A percentile compares a stretch with the other conserved stretches of the same genome.
Evolutionary conservation across 2,797 vertebrate genomes (phyloP).

Genomic region (Antrozous pallidus): DNA sequence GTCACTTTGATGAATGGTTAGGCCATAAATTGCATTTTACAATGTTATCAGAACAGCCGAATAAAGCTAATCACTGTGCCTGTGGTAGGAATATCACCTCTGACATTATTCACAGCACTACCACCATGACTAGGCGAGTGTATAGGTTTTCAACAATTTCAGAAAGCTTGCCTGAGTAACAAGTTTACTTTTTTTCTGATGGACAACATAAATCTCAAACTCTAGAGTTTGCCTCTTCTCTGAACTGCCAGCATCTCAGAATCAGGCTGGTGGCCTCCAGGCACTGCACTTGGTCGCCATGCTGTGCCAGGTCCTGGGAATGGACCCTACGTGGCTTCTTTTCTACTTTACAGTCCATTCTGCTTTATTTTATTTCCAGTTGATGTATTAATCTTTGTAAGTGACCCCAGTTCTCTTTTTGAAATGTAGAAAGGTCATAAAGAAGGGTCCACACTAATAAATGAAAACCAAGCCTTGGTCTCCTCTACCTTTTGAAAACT

Average conservation of each 20-base stretch:
- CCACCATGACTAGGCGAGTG: neutral
- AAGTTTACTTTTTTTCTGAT: neutral
- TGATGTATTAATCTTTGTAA: neutral
- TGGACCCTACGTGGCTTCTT: neutral
- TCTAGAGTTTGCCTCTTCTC: neutral
- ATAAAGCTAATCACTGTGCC: neutral
- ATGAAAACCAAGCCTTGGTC: neutral
- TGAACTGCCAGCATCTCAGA: neutral
- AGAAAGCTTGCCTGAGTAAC: neutral
- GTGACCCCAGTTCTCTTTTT: neutral
- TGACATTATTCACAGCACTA: neutral
- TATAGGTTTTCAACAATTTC: neutral
- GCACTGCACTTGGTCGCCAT: fast-evolving
- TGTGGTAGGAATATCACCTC: neutral
- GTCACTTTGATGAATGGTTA: neutral
- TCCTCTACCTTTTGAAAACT: neutral
- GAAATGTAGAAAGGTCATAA: neutral
- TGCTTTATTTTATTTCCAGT: neutral
- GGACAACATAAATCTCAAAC: neutral
- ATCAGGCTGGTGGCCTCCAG: fast-evolving
- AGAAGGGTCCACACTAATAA: neutral
- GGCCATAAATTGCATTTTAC: neutral
- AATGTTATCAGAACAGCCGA: neutral
- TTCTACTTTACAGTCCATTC: neutral
- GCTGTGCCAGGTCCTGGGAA: neutral